These are phyloP conservation scores for Cosmia pyralina DNA, from an alignment of 2,888 invertebrate species.

Conservation along the genomic window DNA sequence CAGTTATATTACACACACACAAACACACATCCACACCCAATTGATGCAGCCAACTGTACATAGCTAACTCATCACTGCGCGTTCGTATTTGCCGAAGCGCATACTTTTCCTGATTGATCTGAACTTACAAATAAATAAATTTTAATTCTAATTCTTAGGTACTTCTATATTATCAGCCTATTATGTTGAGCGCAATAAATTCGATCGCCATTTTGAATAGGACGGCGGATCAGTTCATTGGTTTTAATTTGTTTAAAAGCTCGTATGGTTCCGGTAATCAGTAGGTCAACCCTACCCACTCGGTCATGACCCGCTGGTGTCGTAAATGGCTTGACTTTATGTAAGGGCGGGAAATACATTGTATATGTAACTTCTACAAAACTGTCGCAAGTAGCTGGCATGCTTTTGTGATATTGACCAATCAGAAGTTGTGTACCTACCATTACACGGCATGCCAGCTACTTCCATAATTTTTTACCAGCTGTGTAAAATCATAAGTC, in stretches of 20 bases:
- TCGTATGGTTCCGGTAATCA: slow-evolving; percentile 19
- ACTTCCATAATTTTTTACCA: too few species aligned
- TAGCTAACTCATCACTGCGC: neutral
- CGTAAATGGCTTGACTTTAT: slow-evolving; percentile 1
- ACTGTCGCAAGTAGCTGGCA: too few species aligned
- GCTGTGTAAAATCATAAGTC: too few species aligned
- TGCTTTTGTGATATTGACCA: too few species aligned
- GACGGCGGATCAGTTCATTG: slow-evolving; percentile 1
- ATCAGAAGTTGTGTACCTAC: too few species aligned
- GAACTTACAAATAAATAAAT: neutral
- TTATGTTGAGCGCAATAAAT: neutral
- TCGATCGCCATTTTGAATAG: slow-evolving; percentile 2
- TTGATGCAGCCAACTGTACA: too few species aligned
- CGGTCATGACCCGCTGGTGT: slow-evolving; percentile 7
- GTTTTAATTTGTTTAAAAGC: slow-evolving; percentile 55
- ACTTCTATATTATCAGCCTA: neutral
- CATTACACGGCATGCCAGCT: too few species aligned
- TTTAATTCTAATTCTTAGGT: neutral
- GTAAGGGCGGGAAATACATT: too few species aligned
- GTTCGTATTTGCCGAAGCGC: neutral
- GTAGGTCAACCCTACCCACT: slow-evolving; percentile 52
- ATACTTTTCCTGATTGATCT: neutral
- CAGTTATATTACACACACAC: too few species aligned
- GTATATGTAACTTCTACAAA: too few species aligned
- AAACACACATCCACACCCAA: too few species aligned